These are phyloP conservation scores for Lophotriccus pileatus DNA, from an alignment of 2,797 vertebrate genomes.

Conservation along the genomic window DNA sequence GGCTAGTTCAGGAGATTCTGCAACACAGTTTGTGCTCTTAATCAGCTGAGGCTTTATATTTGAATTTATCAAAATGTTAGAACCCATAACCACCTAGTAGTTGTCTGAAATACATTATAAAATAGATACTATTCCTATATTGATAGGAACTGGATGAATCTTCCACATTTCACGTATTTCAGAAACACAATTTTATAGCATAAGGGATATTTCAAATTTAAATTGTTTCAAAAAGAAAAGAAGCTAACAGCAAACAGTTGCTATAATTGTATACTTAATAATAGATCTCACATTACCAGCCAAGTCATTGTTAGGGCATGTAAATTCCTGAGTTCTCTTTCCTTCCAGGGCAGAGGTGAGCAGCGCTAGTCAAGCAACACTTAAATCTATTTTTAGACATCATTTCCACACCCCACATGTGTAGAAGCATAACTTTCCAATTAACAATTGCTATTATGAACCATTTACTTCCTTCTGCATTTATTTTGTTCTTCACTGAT, in stretches of 20 bases:
- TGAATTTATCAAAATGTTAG: neutral
- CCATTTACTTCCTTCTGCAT: neutral
- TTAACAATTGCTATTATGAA: neutral
- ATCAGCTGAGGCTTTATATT: neutral
- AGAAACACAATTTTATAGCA: neutral
- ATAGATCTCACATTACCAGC: neutral
- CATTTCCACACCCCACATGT: neutral
- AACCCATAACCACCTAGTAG: neutral
- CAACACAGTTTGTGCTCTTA: neutral
- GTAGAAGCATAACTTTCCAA: neutral
- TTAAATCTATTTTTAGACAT: neutral
- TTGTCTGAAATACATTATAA: neutral
- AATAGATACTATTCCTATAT: neutral
- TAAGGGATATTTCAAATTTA: neutral
- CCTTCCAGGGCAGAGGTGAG: conserved; percentile 28
- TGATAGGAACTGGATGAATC: neutral
- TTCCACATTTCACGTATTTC: neutral
- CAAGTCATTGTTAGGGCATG: conserved; percentile 20
- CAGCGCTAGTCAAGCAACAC: neutral
- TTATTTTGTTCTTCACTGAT: neutral
- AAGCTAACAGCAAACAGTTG: neutral
- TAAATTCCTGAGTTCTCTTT: conserved; percentile 6
- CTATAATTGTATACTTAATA: neutral
- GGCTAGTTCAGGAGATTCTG: neutral
- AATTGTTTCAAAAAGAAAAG: neutral